A percentile compares a stretch with the other conserved stretches of the same genome.
phyloP scores from a whole-genome alignment of 2,113 vertebrate species.

The Halcyon malimbica region DNA sequence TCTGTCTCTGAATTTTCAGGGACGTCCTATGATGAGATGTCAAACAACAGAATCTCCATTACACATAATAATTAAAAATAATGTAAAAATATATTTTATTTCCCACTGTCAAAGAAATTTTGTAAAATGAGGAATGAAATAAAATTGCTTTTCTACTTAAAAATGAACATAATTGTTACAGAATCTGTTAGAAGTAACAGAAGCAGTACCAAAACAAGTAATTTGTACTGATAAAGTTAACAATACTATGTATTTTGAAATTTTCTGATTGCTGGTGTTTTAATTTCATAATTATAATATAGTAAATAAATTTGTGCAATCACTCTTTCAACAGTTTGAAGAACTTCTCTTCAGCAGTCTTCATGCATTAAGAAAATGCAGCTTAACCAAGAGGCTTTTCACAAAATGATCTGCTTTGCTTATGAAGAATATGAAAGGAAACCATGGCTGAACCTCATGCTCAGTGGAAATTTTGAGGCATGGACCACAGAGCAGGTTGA shows the following conservation, averaged over 20 bases:
- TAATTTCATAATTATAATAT: not conserved
- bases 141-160: not conserved
- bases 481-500: slow-evolving; percentile 25
- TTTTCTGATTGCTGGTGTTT: not conserved
- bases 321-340: not conserved
- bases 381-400: not conserved
- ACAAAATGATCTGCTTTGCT: not conserved
- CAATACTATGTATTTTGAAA: not conserved
- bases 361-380: not conserved
- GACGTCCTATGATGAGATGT: not conserved
- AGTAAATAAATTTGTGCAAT: not conserved
- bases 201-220: not conserved
- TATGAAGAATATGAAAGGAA: not conserved
- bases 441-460: not conserved
- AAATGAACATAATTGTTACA: not conserved
- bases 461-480: slow-evolving; percentile 49
- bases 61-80: not conserved
- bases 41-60: not conserved
- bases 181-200: not conserved
- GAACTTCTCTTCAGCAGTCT: not conserved
- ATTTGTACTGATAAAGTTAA: not conserved
- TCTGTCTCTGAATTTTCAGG: not conserved
- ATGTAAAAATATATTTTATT: not conserved
- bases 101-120: not conserved
- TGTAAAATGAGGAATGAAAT: not conserved